phyloP scores from a whole-genome alignment of 2,113 vertebrate genomes.

The Caranx ignobilis region DNA sequence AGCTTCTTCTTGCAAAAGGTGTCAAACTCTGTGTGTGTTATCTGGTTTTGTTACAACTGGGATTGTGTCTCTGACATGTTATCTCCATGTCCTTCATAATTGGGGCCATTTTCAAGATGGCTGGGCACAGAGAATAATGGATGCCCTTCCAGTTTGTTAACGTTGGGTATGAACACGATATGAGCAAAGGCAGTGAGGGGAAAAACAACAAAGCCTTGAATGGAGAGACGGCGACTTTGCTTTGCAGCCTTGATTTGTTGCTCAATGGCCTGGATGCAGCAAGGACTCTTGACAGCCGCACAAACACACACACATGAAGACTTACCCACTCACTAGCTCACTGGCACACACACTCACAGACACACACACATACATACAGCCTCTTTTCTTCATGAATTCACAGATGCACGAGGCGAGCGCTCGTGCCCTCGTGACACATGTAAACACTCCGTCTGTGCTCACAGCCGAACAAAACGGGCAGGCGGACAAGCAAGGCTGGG shows the following conservation, averaged over 20 bases:
- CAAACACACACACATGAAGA: background rate
- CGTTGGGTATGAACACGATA: constrained; percentile 65
- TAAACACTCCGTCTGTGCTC: background rate
- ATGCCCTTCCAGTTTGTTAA: constrained; percentile 65
- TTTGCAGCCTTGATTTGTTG: constrained; percentile 55
- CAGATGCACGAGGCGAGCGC: background rate
- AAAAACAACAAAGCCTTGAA: constrained; percentile 46
- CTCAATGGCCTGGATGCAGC: constrained; percentile 63
- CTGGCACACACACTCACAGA: constrained; percentile 3
- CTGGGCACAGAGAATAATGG: constrained; percentile 59
- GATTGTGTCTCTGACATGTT: constrained; percentile 23
- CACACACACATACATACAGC: constrained; percentile 2
- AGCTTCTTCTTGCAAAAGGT: background rate
- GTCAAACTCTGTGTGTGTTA: constrained; percentile 21
- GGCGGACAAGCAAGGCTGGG: constrained; percentile 32
- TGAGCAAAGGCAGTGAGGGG: constrained; percentile 40
- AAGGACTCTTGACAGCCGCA: constrained; percentile 27
- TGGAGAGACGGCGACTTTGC: constrained; percentile 24
- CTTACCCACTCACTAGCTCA: background rate
- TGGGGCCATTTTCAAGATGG: constrained; percentile 72
- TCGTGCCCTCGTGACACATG: background rate
- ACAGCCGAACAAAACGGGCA: constrained; percentile 22
- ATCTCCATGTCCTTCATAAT: constrained; percentile 29
- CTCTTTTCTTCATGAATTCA: background rate
- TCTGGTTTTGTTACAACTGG: constrained; percentile 38